Evolutionary conservation across 1,140 invertebrate species (phyloP).

Genomic region (Agraylea sexmaculata): DNA sequence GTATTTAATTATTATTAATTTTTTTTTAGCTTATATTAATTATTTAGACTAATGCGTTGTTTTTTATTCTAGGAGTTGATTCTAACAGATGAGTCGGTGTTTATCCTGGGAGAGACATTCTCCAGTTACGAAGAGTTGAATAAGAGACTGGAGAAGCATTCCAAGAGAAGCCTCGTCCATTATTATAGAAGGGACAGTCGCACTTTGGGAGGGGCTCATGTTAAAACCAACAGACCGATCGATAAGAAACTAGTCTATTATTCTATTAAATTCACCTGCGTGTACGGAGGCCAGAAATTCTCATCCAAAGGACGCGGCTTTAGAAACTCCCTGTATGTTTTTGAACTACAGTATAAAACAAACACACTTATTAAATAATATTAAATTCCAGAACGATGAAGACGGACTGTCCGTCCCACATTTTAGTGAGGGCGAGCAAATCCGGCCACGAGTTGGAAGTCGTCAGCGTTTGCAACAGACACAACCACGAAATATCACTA

Average conservation of each 20-base stretch:
- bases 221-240: slow-evolving; percentile 37
- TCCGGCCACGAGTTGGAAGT: slow-evolving; percentile 37
- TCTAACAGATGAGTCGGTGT: slow-evolving; percentile 17
- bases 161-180: slow-evolving; percentile 32
- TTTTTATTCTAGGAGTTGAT: too few species aligned
- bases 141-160: slow-evolving; percentile 28
- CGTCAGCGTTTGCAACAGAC: slow-evolving; percentile 37
- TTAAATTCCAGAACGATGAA: slow-evolving; percentile 28
- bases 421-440: slow-evolving; percentile 37
- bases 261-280: slow-evolving; percentile 38
- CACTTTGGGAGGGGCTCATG: slow-evolving; percentile 35
- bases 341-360: slow-evolving; percentile 9
- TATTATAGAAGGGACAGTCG: slow-evolving; percentile 37
- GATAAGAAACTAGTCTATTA: slow-evolving; percentile 35
- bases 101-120: slow-evolving; percentile 32
- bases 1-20: too few species aligned
- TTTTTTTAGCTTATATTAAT: too few species aligned
- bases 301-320: slow-evolving; percentile 32
- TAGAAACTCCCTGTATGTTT: slow-evolving; percentile 21
- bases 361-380: slow-evolving; percentile 2
- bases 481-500: slow-evolving; percentile 39
- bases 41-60: too few species aligned
- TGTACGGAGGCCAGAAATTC: slow-evolving; percentile 38
- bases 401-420: slow-evolving; percentile 37
- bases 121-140: slow-evolving; percentile 35